phyloP scores from a whole-genome alignment of 2,888 invertebrate genomes.

The Macroteleia sp. region DNA sequence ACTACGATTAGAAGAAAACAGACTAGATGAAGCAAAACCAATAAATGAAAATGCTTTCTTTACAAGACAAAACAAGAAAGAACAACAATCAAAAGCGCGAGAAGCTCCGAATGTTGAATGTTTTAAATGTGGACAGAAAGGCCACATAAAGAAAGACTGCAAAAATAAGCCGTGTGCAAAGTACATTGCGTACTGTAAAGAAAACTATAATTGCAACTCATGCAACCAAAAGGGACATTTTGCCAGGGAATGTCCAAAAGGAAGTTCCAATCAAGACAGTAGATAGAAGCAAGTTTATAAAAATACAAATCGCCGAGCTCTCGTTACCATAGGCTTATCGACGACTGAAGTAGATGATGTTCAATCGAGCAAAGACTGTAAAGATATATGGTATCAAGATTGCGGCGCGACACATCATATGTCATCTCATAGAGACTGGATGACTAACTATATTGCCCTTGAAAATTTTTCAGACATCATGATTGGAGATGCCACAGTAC shows the following conservation, averaged over 20 bases:
- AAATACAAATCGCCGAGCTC: conserved; percentile 3
- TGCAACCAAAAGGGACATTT: conserved; percentile 6
- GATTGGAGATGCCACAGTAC: conserved; percentile 64
- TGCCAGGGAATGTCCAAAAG: conserved; percentile 17
- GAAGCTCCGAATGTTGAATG: neutral
- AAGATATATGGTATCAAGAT: conserved; percentile 33
- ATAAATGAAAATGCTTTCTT: no score
- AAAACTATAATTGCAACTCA: neutral
- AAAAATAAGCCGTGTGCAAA: neutral
- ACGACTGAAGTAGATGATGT: neutral
- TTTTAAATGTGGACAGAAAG: neutral
- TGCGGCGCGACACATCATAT: conserved; percentile 43
- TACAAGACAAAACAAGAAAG: no score
- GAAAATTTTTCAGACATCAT: conserved; percentile 13
- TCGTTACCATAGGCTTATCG: conserved; percentile 12
- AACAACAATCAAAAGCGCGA: no score
- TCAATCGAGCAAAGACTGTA: neutral
- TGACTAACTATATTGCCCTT: conserved; percentile 1
- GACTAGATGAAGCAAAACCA: no score
- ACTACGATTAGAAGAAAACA: neutral
- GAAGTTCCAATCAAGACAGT: neutral
- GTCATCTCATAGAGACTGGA: conserved; percentile 19
- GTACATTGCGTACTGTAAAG: neutral
- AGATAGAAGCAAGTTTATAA: neutral
- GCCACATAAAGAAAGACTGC: neutral